These are phyloP conservation scores for Hyaena hyaena DNA, from an alignment of 2,113 vertebrate genomes.

Conservation along the genomic window DNA sequence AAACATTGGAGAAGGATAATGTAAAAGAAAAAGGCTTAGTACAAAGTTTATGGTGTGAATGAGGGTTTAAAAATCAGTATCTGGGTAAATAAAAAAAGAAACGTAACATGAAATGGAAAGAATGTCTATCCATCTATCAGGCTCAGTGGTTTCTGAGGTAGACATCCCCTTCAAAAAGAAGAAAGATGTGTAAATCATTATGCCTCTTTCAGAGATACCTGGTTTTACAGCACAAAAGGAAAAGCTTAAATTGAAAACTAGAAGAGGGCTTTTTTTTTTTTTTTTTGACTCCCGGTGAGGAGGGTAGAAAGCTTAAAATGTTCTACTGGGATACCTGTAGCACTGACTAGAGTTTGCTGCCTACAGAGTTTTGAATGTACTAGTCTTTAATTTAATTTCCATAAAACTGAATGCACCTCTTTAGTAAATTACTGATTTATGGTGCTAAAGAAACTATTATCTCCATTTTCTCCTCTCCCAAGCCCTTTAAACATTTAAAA, in stretches of 20 bases:
- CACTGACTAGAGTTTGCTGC: slow-evolving; percentile 91
- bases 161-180: slow-evolving; percentile 78
- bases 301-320: slow-evolving; percentile 81
- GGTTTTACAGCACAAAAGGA: slow-evolving; percentile 86
- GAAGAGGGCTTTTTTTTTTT: slow-evolving; percentile 83
- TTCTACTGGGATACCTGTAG: slow-evolving; percentile 84
- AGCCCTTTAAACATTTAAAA: slow-evolving; percentile 89
- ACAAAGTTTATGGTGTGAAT: slow-evolving; percentile 81
- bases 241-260: slow-evolving; percentile 79
- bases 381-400: slow-evolving; percentile 88
- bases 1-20: slow-evolving; percentile 74
- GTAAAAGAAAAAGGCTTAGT: slow-evolving; percentile 61
- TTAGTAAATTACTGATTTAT: slow-evolving; percentile 95
- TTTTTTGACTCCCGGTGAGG: slow-evolving; percentile 83
- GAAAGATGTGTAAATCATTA: slow-evolving; percentile 68
- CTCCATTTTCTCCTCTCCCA: slow-evolving; percentile 77
- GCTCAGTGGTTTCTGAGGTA: slow-evolving; percentile 77
- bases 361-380: slow-evolving; percentile 99
- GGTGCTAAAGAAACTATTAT: slow-evolving; percentile 94
- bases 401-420: slow-evolving; percentile 94
- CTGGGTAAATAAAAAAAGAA: slow-evolving; percentile 86
- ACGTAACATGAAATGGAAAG: slow-evolving; percentile 77
- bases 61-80: slow-evolving; percentile 85
- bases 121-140: slow-evolving; percentile 61
- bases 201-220: slow-evolving; percentile 79